Percentiles rank a stretch among this genome's conserved stretches.
phyloP scores from a whole-genome alignment of 2,113 vertebrate genomes.

The Hyperoodon ampullatus region DNA sequence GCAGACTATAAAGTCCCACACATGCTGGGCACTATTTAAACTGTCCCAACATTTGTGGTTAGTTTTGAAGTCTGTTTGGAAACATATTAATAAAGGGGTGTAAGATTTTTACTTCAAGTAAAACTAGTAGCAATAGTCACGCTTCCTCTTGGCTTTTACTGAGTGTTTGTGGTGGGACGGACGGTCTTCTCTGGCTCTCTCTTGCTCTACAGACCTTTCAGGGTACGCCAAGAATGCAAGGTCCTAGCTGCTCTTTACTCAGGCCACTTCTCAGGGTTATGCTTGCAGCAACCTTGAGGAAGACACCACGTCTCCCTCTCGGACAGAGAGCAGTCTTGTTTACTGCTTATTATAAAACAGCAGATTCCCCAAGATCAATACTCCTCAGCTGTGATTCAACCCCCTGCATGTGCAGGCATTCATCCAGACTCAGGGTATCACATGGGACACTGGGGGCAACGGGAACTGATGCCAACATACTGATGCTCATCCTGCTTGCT shows the following conservation, averaged over 20 bases:
- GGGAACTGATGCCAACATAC: neutral
- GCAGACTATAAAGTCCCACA: neutral
- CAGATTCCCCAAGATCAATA: neutral
- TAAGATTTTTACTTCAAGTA: conserved; percentile 16
- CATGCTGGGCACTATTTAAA: neutral
- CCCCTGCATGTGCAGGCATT: neutral
- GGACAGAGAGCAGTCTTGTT: neutral
- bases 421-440: neutral
- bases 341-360: neutral
- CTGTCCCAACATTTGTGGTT: neutral
- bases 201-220: neutral
- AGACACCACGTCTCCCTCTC: neutral
- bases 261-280: neutral
- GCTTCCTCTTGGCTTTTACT: neutral
- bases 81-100: neutral
- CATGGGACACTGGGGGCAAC: neutral
- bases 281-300: neutral
- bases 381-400: neutral
- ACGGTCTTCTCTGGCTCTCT: neutral
- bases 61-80: conserved; percentile 30
- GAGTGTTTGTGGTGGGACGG: neutral
- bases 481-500: neutral
- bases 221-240: neutral
- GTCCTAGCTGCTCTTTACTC: neutral
- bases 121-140: neutral